These are phyloP conservation scores for Larimichthys polyactis DNA, from an alignment of 2,113 vertebrate species.

Conservation along the genomic window DNA sequence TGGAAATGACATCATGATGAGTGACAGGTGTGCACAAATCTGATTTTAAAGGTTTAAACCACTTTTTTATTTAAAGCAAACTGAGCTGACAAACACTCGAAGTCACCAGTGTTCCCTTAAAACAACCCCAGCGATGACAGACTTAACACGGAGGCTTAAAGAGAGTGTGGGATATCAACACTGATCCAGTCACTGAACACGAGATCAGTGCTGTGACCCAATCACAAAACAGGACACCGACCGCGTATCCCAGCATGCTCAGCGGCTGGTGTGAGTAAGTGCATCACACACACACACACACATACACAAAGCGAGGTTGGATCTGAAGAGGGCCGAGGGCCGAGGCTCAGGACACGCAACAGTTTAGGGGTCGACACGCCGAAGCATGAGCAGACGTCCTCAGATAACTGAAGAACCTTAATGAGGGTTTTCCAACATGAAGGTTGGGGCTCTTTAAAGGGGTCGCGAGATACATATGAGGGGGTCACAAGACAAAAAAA, in stretches of 20 bases:
- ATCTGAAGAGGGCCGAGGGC: constrained; percentile 39
- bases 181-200: constrained; percentile 66
- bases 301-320: constrained; percentile 4
- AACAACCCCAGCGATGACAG: constrained; percentile 7
- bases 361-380: constrained; percentile 56
- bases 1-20: constrained; percentile 26
- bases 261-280: constrained; percentile 5
- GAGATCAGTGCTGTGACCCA: constrained; percentile 68
- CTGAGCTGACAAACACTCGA: constrained; percentile 1
- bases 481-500: not conserved
- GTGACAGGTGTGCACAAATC: constrained; percentile 20
- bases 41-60: not conserved
- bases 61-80: not conserved
- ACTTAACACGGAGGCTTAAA: constrained; percentile 45
- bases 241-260: constrained; percentile 57
- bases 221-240: constrained; percentile 70
- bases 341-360: constrained; percentile 50
- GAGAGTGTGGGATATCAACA: constrained; percentile 51
- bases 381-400: constrained; percentile 27
- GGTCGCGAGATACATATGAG: not conserved
- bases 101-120: constrained; percentile 10
- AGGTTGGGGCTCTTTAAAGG: not conserved
- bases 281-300: constrained; percentile 18
- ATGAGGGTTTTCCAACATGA: not conserved
- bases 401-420: not conserved